These are phyloP conservation scores for Pantherophis alleghaniensis DNA, from an alignment of 2,797 vertebrate species.

Conservation along the genomic window DNA sequence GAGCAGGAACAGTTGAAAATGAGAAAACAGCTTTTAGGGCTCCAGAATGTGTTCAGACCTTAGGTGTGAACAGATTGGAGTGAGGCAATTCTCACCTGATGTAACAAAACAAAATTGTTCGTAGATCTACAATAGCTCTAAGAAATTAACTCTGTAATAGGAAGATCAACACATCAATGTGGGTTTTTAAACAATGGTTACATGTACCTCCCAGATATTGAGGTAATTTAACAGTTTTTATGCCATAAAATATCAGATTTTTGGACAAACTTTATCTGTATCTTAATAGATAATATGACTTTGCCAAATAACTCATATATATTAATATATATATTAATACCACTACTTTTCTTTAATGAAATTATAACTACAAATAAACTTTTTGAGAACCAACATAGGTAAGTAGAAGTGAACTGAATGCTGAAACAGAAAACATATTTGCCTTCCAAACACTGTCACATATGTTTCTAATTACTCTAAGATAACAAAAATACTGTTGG, in stretches of 20 bases:
- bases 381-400: neutral
- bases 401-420: neutral
- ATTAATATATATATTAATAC: too few relatives aligned
- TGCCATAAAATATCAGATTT: neutral
- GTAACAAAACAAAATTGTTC: constrained; percentile 8
- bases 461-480: neutral
- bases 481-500: neutral
- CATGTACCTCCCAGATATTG: neutral
- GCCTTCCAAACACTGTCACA: neutral
- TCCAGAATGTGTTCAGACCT: constrained; percentile 46
- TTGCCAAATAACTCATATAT: neutral
- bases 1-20: neutral
- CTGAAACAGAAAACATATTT: neutral
- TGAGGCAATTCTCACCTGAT: constrained; percentile 37
- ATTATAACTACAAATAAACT: neutral
- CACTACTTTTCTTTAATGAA: neutral
- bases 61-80: constrained; percentile 43
- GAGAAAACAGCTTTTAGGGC: constrained; percentile 48
- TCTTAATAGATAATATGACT: neutral
- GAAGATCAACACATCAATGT: neutral
- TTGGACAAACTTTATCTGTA: neutral
- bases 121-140: neutral
- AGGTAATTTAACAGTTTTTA: neutral
- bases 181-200: neutral
- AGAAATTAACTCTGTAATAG: constrained; percentile 12